A percentile compares a stretch with the other conserved stretches of the same genome.
Evolutionary conservation across 2,888 invertebrate genomes (phyloP).

Genomic region (Hypsopygia costalis): DNA sequence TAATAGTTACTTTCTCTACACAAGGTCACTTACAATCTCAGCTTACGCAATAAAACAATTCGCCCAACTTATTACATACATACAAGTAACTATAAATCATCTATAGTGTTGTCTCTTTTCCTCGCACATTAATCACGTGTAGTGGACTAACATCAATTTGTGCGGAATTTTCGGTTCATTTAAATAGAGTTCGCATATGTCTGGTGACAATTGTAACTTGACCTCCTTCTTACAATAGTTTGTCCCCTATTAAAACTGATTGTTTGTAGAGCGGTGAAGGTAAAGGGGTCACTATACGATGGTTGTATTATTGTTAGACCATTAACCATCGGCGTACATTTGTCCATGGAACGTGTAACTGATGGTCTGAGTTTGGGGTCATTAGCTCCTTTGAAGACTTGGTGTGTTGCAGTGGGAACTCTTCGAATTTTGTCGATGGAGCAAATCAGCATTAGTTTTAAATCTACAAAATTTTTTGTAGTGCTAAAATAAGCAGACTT

Average conservation of each 20-base stretch:
- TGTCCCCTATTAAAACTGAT: background rate
- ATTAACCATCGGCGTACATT: background rate
- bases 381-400: background rate
- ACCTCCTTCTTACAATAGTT: background rate
- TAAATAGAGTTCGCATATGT: conserved; percentile 1
- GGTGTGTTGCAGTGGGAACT: background rate
- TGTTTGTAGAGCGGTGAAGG: background rate
- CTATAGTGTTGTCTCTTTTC: background rate
- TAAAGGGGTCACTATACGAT: background rate
- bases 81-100: too few relatives aligned
- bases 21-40: too few relatives aligned
- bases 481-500: too few relatives aligned
- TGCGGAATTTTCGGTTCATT: conserved; percentile 4
- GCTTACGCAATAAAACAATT: too few relatives aligned
- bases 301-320: background rate
- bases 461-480: too few relatives aligned
- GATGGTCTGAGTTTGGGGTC: conserved; percentile 4
- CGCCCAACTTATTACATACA: too few relatives aligned
- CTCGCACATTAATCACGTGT: conserved; percentile 4
- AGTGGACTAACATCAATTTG: conserved; percentile 6
- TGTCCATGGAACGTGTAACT: conserved; percentile 4
- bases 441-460: too few relatives aligned
- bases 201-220: background rate
- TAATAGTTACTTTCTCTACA: too few relatives aligned
- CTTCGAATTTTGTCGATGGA: too few relatives aligned